Base-by-base conservation (phyloP, 2,888 invertebrate species). In the Euzophera pinguis region DNA sequence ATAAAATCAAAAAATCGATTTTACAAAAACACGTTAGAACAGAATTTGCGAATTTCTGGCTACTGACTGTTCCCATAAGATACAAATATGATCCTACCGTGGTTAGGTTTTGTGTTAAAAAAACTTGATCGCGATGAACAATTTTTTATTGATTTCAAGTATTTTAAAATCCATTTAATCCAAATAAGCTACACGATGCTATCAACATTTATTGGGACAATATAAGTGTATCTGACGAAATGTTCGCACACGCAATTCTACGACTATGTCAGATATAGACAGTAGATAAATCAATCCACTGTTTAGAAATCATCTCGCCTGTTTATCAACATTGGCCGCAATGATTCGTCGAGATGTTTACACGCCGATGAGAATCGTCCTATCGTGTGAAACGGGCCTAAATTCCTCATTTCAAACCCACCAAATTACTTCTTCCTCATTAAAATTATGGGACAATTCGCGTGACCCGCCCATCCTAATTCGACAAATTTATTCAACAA, bases 371-470 rank as follows among this genome's bases (percentile, higher is more conserved):
- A 32, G 45, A 45, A 45, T 16, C 22, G 22, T 22, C 45, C 32
- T 16, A 32, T 45, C 45, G 45, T 45, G 45, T 45, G 45, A 45
- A 45, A 14, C 32, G 14, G 45, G 45, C 29, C 45, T 9, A 45
- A 14, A 45, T 45, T 29, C 43, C 45, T 32, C 45, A 1, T 16
- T 32, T 8, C 32, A 32, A 72, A 68, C 64, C 67, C 70, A 73
- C 39, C 39, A 16, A 87, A 88, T 89, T 88, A 77, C 67, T 70
- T 81, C 88, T 73, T 90, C 90, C 90, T 90, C 87, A 90, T 90
- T 90, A 90, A 75, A 69, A 69, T 69, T 64, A 73, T 65, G 73
- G 72, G 73, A 69, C 77, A 32, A 80, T 81, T 78, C 78, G 74
- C 58, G 66, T 67, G 67, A 79, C 85, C 22, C 22, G 79, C 88